Base-by-base conservation (phyloP, 2,888 invertebrate genomes). In the Trichopoda pennipes region DNA sequence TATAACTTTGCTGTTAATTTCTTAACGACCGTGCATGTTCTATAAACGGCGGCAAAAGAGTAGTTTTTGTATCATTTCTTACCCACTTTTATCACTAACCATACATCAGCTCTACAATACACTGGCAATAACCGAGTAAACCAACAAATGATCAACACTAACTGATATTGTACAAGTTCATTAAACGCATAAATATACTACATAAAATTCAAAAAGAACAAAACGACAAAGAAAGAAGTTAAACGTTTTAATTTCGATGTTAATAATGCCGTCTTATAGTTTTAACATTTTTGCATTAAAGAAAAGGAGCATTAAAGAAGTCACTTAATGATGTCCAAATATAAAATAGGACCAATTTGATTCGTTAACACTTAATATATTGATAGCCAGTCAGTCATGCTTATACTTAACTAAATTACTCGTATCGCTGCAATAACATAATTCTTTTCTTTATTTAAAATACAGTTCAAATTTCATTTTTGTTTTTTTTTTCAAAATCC, bases 141-240 rank as follows among this genome's bases (percentile, higher is more conserved):
- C 51, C 21, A 69, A 38, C 21, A 16, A 51, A 42, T 12, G 38
- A 28, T 49, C 56, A 66, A 66, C 49, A 28, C 58, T 51, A 10
- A 53, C 56, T 81, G 77, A 81, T 70, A 81, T 69, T 60, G 49
- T 49, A 44, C 75, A 72, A 79, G 82, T 82, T 82, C 82, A 76
- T 82, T 82, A 82, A 76, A 82, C 82, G 68, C 82, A 82, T 82
- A 76, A 75, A 75, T 68, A 72, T 79, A 35, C 44, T 44, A 70
- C 63, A 42, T n/a, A 64, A 70, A 63, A 32, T 16, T 42, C 1
- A 9, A 23, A 42, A 16, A 19, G n/a, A 49, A 47, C 28, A 28
- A 8, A 8, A 28, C 28, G 35, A 23, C 3, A 23, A 56, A 63
- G 47, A 14, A 14, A 23, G 16, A 56, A 3, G 19, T 70, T 53